phyloP scores from a whole-genome alignment of 2,113 vertebrate genomes.

The Cololabis saira region DNA sequence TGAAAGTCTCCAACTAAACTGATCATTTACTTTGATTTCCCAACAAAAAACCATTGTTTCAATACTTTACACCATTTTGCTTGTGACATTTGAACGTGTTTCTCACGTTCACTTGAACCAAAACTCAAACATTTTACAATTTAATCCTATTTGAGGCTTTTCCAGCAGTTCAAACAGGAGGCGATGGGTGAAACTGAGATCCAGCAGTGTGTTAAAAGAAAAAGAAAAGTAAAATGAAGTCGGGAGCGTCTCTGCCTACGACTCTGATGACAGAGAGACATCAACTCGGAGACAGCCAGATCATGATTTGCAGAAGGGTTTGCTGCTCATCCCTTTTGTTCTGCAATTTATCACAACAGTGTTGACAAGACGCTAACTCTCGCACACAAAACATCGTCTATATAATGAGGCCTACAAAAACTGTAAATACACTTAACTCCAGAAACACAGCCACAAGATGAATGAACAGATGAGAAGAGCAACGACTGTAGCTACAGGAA shows the following conservation, averaged over 20 bases:
- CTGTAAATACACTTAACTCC: constrained; percentile 16
- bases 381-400: constrained; percentile 32
- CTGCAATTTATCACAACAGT: constrained; percentile 66
- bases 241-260: constrained; percentile 12
- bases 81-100: too few relatives aligned
- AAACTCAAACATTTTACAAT: too few relatives aligned
- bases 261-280: constrained; percentile 9
- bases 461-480: constrained; percentile 2
- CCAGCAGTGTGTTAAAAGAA: too few relatives aligned
- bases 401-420: constrained; percentile 38
- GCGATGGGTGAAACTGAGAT: too few relatives aligned
- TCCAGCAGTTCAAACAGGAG: too few relatives aligned
- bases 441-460: constrained; percentile 13
- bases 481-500: constrained; percentile 17
- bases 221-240: too few relatives aligned
- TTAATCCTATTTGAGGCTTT: too few relatives aligned
- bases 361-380: constrained; percentile 62
- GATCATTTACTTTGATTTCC: too few relatives aligned
- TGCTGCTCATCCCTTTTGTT: constrained; percentile 67
- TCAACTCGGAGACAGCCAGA: not conserved
- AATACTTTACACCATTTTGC: too few relatives aligned
- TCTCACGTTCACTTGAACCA: too few relatives aligned
- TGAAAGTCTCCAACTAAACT: too few relatives aligned
- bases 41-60: too few relatives aligned
- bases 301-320: constrained; percentile 40